phyloP scores from a whole-genome alignment of 92 coral and sea anemone species.

The Metridium senile region DNA sequence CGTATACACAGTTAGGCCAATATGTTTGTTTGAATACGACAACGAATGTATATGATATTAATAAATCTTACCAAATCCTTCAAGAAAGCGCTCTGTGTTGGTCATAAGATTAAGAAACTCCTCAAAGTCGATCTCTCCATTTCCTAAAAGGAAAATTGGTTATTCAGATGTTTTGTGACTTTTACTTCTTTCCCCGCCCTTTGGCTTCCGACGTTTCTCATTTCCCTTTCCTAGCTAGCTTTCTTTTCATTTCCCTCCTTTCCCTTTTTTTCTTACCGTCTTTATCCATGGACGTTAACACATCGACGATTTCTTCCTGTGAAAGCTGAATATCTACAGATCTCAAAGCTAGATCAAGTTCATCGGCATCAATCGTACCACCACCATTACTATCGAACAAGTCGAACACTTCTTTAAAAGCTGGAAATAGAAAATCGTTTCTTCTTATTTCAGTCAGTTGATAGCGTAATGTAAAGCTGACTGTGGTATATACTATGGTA shows the following conservation, averaged over 20 bases:
- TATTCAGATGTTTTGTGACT: background rate
- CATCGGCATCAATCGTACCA: slow-evolving; percentile 96
- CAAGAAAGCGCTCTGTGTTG: slow-evolving; percentile 92
- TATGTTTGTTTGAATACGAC: no score
- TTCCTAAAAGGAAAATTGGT: slow-evolving; percentile 52
- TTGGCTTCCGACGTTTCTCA: no score
- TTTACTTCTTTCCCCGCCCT: background rate
- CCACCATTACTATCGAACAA: slow-evolving; percentile 99
- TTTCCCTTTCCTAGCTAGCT: no score
- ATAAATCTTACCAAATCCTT: slow-evolving; percentile 55
- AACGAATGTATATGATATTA: no score
- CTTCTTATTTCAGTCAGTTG: no score
- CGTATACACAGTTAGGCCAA: no score
- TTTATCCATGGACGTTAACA: slow-evolving; percentile 84
- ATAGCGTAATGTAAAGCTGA: background rate
- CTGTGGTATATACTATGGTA: background rate
- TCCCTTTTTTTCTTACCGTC: slow-evolving; percentile 92
- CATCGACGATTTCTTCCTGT: slow-evolving; percentile 80
- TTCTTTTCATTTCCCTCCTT: no score
- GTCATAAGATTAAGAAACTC: slow-evolving; percentile 98
- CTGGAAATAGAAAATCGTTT: slow-evolving; percentile 51
- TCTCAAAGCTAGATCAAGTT: slow-evolving; percentile 85
- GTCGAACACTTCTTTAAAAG: slow-evolving; percentile 98
- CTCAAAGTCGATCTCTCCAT: slow-evolving; percentile 93
- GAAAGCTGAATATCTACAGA: slow-evolving; percentile 87